Evolutionary conservation across 2,888 invertebrate genomes (phyloP).

Genomic region (Orthosia incerta): DNA sequence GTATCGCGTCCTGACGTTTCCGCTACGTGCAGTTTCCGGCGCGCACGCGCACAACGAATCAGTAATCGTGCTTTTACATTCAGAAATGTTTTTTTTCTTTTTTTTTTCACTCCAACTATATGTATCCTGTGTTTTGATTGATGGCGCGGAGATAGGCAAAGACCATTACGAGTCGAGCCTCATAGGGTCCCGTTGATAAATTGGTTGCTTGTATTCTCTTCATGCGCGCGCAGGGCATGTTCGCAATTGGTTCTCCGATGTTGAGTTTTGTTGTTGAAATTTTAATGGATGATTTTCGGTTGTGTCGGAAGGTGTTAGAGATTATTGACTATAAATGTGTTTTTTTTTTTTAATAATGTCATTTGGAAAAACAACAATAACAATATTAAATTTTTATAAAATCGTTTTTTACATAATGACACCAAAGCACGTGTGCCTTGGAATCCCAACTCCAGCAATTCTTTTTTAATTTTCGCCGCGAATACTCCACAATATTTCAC

Average conservation of each 20-base stretch:
- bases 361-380: constrained; percentile 30
- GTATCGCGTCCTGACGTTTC: constrained; percentile 90
- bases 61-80: constrained; percentile 83
- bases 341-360: constrained; percentile 39
- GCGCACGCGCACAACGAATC: constrained; percentile 86
- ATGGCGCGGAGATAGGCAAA: constrained; percentile 84
- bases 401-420: constrained; percentile 1
- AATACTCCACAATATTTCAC: background rate
- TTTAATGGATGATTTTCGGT: constrained; percentile 64
- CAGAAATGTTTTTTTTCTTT: constrained; percentile 72
- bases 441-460: background rate
- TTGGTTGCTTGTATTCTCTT: constrained; percentile 81
- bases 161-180: constrained; percentile 81
- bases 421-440: background rate
- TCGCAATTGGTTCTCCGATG: constrained; percentile 79
- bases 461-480: constrained; percentile 3
- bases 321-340: constrained; percentile 52
- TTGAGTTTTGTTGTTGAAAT: constrained; percentile 65
- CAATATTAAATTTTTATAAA: background rate
- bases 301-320: constrained; percentile 56
- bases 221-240: constrained; percentile 74
- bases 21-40: constrained; percentile 89
- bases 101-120: constrained; percentile 77
- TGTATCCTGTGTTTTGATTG: constrained; percentile 89
- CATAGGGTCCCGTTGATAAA: constrained; percentile 82